phyloP scores from a whole-genome alignment of 1,140 invertebrate genomes.

The Lucilia cuprina region DNA sequence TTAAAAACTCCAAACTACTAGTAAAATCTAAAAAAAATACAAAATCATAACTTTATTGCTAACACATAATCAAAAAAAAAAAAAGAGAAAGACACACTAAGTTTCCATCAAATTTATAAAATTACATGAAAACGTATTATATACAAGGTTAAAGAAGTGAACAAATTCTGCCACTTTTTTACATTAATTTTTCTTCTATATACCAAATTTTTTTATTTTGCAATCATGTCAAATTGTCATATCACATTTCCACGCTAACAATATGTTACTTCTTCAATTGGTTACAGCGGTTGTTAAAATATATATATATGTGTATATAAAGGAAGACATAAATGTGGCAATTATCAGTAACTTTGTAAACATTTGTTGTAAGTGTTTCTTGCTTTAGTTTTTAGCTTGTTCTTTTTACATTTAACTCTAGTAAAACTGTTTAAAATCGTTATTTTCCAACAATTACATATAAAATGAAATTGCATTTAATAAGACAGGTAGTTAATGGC shows the following conservation, averaged over 20 bases:
- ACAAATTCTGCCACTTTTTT: background rate
- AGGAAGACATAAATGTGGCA: constrained; percentile 30
- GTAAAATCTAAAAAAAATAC: too few species aligned
- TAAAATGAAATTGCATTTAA: background rate
- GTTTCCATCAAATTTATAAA: too few species aligned
- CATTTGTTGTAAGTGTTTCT: background rate
- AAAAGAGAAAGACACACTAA: too few species aligned
- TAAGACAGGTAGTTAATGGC: background rate
- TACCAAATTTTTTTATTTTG: constrained; percentile 25
- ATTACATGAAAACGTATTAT: too few species aligned
- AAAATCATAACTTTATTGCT: too few species aligned
- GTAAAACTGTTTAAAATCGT: background rate
- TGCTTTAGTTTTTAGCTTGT: background rate
- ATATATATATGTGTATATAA: too few species aligned
- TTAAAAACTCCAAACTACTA: too few species aligned
- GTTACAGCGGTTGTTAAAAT: background rate
- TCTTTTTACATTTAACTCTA: too few species aligned
- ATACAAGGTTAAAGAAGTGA: too few species aligned
- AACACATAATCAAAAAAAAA: too few species aligned
- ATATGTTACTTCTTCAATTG: background rate
- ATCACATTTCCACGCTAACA: constrained; percentile 27
- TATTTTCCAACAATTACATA: background rate
- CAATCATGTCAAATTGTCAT: constrained; percentile 31
- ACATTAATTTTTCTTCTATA: constrained; percentile 5
- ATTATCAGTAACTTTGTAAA: constrained; percentile 15